Percentiles rank a stretch among this genome's conserved stretches.
phyloP scores from a whole-genome alignment of 2,888 invertebrate species.

The Molorchus minor region DNA sequence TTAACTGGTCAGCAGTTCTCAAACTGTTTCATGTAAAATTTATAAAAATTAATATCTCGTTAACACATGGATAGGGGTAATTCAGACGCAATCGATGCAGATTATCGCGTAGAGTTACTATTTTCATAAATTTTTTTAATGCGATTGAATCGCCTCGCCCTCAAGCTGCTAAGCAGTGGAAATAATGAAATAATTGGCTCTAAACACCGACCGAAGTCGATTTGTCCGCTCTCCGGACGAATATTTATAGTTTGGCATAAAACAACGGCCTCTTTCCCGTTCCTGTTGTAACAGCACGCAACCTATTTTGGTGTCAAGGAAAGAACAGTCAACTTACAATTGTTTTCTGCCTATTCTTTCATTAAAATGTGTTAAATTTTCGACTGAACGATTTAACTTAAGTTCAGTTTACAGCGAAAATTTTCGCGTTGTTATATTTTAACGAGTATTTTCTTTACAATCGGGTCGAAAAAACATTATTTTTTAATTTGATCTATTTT shows the following conservation, averaged over 20 bases:
- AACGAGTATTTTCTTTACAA: too few species aligned
- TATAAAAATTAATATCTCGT: too few species aligned
- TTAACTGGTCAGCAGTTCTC: too few species aligned
- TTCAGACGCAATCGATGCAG: too few species aligned
- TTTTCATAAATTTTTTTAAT: conserved; percentile 10
- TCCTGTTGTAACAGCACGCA: conserved; percentile 14
- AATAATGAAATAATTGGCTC: conserved; percentile 15
- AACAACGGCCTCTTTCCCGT: conserved; percentile 40
- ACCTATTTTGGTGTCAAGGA: conserved; percentile 18
- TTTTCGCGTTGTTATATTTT: too few species aligned
- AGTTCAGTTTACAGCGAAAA: too few species aligned
- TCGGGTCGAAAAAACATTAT: too few species aligned
- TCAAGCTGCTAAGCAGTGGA: conserved; percentile 29
- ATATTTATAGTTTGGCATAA: conserved; percentile 34
- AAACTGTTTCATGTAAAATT: too few species aligned
- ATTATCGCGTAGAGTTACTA: not conserved
- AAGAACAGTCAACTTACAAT: conserved; percentile 9
- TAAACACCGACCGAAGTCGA: conserved; percentile 23
- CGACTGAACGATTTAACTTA: too few species aligned
- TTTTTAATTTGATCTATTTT: too few species aligned
- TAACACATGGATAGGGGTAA: too few species aligned
- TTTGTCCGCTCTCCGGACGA: conserved; percentile 20
- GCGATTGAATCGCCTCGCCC: conserved; percentile 7
- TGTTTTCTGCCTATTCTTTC: conserved; percentile 3
- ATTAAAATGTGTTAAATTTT: conserved; percentile 4